Percentiles rank a stretch among this genome's conserved stretches.
These are phyloP conservation scores for Euglossa dilemma DNA, from an alignment of 1,140 invertebrate species.

Conservation along the genomic window DNA sequence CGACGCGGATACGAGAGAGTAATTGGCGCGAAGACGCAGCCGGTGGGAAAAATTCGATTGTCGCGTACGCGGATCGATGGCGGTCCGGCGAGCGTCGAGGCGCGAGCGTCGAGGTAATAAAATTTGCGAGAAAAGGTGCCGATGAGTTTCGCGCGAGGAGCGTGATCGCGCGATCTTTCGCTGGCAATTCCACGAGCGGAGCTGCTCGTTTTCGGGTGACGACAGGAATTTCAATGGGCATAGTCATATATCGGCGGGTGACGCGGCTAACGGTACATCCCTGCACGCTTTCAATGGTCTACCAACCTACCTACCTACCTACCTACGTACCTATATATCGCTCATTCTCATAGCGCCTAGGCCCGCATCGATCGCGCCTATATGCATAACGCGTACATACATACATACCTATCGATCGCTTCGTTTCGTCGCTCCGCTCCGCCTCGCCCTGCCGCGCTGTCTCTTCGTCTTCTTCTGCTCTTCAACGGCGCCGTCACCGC, in stretches of 20 bases:
- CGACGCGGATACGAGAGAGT: neutral
- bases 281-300: conserved; percentile 69
- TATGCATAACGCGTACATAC: conserved; percentile 67
- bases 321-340: conserved; percentile 65
- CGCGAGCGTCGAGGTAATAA: conserved; percentile 9
- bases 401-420: conserved; percentile 62
- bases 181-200: conserved; percentile 47
- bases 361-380: conserved; percentile 66
- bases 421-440: conserved; percentile 41
- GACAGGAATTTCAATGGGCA: conserved; percentile 62
- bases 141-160: conserved; percentile 35
- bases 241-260: conserved; percentile 46
- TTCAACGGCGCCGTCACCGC: neutral
- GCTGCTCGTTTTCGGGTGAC: conserved; percentile 60
- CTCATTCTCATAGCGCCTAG: conserved; percentile 61
- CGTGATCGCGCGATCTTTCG: conserved; percentile 56
- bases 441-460: conserved; percentile 9
- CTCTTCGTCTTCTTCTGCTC: conserved; percentile 25
- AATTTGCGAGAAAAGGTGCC: conserved; percentile 28
- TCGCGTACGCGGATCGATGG: neutral
- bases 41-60: conserved; percentile 1
- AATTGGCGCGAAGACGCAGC: neutral
- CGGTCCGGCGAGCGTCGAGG: neutral
- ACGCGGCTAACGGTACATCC: conserved; percentile 68
- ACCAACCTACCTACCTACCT: conserved; percentile 69